Conservation (phyloP, 2,888 invertebrate species). For the Proisotoma minuta region DNA sequence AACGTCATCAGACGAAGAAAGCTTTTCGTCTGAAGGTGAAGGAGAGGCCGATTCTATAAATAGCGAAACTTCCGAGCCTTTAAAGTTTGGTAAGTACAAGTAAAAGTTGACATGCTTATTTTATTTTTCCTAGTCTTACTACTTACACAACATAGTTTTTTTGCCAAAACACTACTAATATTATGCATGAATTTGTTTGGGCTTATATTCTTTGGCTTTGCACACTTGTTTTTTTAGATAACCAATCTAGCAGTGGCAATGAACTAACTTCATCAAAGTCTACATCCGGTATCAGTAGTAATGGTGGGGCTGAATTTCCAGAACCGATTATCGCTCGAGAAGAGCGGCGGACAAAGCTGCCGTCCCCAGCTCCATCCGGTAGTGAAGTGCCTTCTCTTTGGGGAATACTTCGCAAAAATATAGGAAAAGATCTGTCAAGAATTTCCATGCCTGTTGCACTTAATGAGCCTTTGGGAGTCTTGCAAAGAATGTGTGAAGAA, state of each 20-base stretch:
- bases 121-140: not conserved
- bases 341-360: constrained; percentile 64
- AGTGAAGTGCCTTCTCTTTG: constrained; percentile 73
- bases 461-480: constrained; percentile 75
- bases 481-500: constrained; percentile 75
- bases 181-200: constrained; percentile 10
- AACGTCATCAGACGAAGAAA: constrained; percentile 47
- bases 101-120: not conserved
- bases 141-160: not conserved
- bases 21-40: constrained; percentile 48
- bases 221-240: constrained; percentile 23
- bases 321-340: constrained; percentile 27
- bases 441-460: constrained; percentile 73
- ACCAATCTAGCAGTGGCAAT: constrained; percentile 31
- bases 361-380: constrained; percentile 64
- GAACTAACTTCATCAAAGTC: constrained; percentile 11
- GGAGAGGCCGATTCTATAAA: constrained; percentile 47
- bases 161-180: constrained; percentile 8
- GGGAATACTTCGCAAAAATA: constrained; percentile 73
- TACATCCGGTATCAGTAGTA: constrained; percentile 34
- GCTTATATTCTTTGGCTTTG: constrained; percentile 11
- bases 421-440: constrained; percentile 78
- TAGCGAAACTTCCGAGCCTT: constrained; percentile 45
- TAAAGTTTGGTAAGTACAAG: constrained; percentile 39
- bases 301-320: constrained; percentile 43